A percentile compares a stretch with the other conserved stretches of the same genome.
phyloP scores from a whole-genome alignment of 64 coral and sea anemone genomes.

The Montipora foliosa region DNA sequence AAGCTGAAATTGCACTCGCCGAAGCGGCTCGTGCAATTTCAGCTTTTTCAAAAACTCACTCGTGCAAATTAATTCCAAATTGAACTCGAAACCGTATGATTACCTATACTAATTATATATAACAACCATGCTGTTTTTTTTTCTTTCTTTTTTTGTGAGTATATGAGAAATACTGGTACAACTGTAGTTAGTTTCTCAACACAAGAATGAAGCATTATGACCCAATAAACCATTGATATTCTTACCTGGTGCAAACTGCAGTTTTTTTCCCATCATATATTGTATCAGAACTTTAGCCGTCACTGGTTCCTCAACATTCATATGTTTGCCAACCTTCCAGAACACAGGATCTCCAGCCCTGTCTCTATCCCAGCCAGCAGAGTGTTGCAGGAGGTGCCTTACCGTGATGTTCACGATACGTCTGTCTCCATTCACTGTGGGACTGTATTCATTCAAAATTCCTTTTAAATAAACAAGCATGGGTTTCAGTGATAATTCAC shows the following conservation, averaged over 20 bases:
- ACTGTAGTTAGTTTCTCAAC: too few species aligned
- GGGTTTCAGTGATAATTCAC: neutral
- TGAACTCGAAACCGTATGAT: too few species aligned
- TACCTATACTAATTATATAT: too few species aligned
- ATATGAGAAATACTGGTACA: too few species aligned
- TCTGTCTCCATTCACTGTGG: constrained; percentile 9
- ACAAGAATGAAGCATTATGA: too few species aligned
- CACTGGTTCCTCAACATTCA: constrained; percentile 45
- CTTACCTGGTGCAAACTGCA: constrained; percentile 42
- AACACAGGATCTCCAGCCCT: constrained; percentile 52
- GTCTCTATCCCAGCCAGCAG: constrained; percentile 50
- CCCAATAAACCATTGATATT: neutral
- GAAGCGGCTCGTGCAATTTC: too few species aligned
- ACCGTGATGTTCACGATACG: constrained; percentile 27
- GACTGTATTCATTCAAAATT: constrained; percentile 34
- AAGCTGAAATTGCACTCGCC: too few species aligned
- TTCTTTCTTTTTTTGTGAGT: too few species aligned
- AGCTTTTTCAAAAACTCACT: too few species aligned
- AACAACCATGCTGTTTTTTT: too few species aligned
- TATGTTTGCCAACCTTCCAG: constrained; percentile 40
- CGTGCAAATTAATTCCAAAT: too few species aligned
- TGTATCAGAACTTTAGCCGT: constrained; percentile 20
- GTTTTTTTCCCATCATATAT: constrained; percentile 46
- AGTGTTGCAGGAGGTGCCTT: constrained; percentile 37
- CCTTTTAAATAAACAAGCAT: neutral